phyloP scores from a whole-genome alignment of 2,888 invertebrate species.

The Timema cristinae region DNA sequence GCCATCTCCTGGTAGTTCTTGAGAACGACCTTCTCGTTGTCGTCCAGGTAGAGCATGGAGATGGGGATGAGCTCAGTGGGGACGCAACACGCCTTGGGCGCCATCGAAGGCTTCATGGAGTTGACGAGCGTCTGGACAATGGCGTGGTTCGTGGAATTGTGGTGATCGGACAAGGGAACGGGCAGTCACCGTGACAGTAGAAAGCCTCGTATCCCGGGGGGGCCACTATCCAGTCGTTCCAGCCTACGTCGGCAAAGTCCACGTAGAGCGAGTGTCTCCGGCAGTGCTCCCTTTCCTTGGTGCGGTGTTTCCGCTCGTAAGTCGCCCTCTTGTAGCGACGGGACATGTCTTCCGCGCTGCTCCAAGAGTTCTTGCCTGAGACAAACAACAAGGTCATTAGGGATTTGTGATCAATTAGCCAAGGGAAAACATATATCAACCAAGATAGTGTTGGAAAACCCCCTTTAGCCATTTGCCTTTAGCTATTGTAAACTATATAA shows the following conservation, averaged over 20 bases:
- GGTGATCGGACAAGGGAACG: slow-evolving; percentile 89
- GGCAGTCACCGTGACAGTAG: slow-evolving; percentile 94
- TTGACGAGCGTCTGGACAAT: slow-evolving; percentile 96
- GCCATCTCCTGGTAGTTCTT: slow-evolving; percentile 99
- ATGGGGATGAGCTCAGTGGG: slow-evolving; percentile 92
- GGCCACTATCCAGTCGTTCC: slow-evolving; percentile 99
- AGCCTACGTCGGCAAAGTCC: slow-evolving; percentile 93
- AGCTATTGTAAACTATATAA: too few relatives aligned
- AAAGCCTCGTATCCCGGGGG: slow-evolving; percentile 94
- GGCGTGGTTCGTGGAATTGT: slow-evolving; percentile 97
- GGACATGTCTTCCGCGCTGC: slow-evolving; percentile 41
- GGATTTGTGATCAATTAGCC: too few relatives aligned
- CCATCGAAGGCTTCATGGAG: slow-evolving; percentile 83
- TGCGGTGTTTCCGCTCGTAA: slow-evolving; percentile 50
- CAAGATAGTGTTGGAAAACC: too few relatives aligned
- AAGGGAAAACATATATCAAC: too few relatives aligned
- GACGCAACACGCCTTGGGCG: slow-evolving; percentile 96
- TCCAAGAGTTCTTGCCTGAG: slow-evolving; percentile 35
- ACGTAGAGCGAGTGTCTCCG: slow-evolving; percentile 86
- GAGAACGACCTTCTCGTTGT: slow-evolving; percentile 90
- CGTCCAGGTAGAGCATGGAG: slow-evolving; percentile 95
- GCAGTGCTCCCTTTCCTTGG: slow-evolving; percentile 70
- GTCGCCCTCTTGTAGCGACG: slow-evolving; percentile 47
- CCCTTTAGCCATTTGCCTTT: too few relatives aligned
- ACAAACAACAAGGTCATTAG: too few relatives aligned